Evolutionary conservation across 35 echinoderm and acorn worm species (phyloP).

Genomic region (Ophioderma brevispina): DNA sequence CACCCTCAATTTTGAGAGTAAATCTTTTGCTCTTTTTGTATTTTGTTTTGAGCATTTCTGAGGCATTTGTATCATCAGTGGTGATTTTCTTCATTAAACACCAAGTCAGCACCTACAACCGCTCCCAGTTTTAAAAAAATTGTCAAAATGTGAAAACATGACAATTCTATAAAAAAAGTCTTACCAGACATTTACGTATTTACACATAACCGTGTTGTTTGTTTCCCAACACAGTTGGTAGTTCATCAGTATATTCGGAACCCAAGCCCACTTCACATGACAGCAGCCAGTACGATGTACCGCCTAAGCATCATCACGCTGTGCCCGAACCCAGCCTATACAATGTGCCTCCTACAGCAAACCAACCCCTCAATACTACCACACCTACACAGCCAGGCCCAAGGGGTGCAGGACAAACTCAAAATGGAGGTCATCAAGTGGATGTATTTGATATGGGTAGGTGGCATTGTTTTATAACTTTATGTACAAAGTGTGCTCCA

Average conservation of each 20-base stretch:
- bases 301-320: background rate
- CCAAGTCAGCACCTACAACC: too few relatives aligned
- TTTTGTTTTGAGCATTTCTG: too few relatives aligned
- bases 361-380: background rate
- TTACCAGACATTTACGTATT: too few relatives aligned
- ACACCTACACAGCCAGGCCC: background rate
- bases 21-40: too few relatives aligned
- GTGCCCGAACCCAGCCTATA: background rate
- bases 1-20: too few relatives aligned
- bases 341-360: constrained; percentile 2
- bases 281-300: background rate
- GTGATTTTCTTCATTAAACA: too few relatives aligned
- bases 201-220: too few relatives aligned
- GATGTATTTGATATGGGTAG: constrained; percentile 63
- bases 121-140: too few relatives aligned
- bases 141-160: too few relatives aligned
- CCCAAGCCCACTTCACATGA: background rate
- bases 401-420: constrained; percentile 4
- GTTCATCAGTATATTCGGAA: background rate
- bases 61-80: too few relatives aligned
- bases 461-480: background rate
- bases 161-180: too few relatives aligned
- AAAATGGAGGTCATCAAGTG: constrained; percentile 19
- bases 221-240: background rate
- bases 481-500: too few relatives aligned